Percentiles rank a stretch among this genome's conserved stretches.
Evolutionary conservation across 2,113 vertebrate genomes (phyloP).

Genomic region (Chaetorhynchus papuensis): DNA sequence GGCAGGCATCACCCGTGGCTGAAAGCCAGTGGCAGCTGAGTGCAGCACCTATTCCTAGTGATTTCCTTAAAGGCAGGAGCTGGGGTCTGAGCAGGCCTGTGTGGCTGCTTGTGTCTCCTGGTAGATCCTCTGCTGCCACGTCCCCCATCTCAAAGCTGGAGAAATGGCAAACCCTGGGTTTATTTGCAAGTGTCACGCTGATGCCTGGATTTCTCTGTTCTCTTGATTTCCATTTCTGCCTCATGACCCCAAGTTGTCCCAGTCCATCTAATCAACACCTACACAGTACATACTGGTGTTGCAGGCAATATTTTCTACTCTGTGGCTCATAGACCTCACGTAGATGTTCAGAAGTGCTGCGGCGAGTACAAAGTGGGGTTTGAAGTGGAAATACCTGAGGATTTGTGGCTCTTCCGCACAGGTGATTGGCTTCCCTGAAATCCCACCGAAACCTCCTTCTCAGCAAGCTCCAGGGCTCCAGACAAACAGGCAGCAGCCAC

Average conservation of each 20-base stretch:
- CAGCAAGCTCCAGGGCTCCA: slow-evolving; percentile 40
- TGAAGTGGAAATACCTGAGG: neutral
- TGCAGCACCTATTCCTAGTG: neutral
- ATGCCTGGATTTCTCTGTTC: neutral
- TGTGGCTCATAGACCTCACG: neutral
- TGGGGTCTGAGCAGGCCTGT: neutral
- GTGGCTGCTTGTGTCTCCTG: neutral
- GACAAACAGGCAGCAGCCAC: neutral
- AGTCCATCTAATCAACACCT: neutral
- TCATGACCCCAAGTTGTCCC: neutral
- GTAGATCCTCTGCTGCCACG: neutral
- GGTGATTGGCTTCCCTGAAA: slow-evolving; percentile 56
- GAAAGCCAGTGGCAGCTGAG: neutral
- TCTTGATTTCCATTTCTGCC: neutral
- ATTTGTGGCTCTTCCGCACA: slow-evolving; percentile 23
- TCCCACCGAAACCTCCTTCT: slow-evolving; percentile 49
- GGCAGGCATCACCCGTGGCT: neutral
- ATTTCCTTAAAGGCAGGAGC: neutral
- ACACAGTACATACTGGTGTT: neutral
- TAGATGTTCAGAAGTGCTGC: rapidly evolving
- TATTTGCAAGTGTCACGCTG: neutral
- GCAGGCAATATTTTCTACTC: neutral
- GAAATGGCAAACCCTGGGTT: neutral
- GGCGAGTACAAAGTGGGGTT: neutral
- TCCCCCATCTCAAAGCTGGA: neutral